These are phyloP conservation scores for Coregonus suidteri DNA, from an alignment of 2,797 vertebrate species.

Conservation along the genomic window DNA sequence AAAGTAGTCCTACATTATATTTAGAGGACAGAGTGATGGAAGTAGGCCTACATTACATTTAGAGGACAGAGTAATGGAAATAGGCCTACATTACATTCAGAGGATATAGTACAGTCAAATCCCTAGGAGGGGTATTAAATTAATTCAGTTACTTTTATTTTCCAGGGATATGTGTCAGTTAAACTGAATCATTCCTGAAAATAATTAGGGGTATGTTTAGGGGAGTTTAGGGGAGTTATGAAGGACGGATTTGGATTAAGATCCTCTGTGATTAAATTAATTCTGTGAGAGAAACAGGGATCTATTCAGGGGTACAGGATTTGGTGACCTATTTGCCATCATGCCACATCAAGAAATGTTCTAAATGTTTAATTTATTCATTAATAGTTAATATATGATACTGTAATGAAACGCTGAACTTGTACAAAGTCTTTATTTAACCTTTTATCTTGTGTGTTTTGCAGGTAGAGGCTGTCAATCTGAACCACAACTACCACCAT, in stretches of 20 bases:
- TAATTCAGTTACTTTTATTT: conserved; percentile 29
- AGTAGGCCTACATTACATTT: too few relatives aligned
- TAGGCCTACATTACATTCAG: too few relatives aligned
- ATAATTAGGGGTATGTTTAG: conserved; percentile 35
- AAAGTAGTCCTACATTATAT: too few relatives aligned
- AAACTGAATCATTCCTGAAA: too few relatives aligned
- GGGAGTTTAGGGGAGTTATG: conserved; percentile 53
- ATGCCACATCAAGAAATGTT: conserved; percentile 21
- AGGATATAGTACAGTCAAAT: too few relatives aligned
- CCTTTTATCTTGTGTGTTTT: conserved; percentile 38
- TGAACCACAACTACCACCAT: conserved; percentile 88
- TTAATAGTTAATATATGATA: not conserved
- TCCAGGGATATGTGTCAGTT: conserved; percentile 39
- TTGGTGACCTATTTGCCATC: conserved; percentile 39
- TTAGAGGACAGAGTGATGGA: too few relatives aligned
- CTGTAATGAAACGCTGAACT: not conserved
- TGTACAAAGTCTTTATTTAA: not conserved
- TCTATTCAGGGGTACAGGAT: conserved; percentile 25
- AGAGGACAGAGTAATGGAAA: too few relatives aligned
- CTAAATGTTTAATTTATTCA: not conserved
- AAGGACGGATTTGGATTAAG: conserved; percentile 55
- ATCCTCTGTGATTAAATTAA: conserved; percentile 68
- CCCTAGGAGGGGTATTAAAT: too few relatives aligned
- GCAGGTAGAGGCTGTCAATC: conserved; percentile 75
- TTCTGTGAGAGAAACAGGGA: conserved; percentile 42